Base-by-base conservation (phyloP, 2,888 invertebrate species). In the Microctonus aethiopoides region DNA sequence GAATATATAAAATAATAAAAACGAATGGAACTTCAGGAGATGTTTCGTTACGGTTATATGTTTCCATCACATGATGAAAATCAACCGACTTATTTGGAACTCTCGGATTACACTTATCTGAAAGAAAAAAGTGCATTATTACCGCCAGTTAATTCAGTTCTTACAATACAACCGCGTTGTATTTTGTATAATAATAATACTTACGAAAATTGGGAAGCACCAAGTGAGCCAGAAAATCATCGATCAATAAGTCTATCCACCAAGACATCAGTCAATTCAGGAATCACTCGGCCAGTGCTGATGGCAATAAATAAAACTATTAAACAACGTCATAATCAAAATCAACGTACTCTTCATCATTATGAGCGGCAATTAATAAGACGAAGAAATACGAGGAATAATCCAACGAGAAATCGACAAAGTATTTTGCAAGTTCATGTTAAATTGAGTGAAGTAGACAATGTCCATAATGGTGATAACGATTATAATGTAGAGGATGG, bases 161-260 rank as follows among this genome's bases (percentile, higher is more conserved):
- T 81, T 46, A 76, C 77, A 11, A 67, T 72, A 29, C 75, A 74
- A 60, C 74, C 76, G 0, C 74, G 70, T 52, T 75, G 75, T 52
- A 54, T 71, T 1, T 13, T 67, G 6, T 81, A 82, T 51, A 83
- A 83, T 51, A 83, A 83, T 34, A 80, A 79, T 70, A 82, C 83
- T 72, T 85, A 85, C 77, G 86, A 86, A 74, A 85, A 85, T 6
- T 86, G 86, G 86, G 83, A 86, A 70, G 86, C 86, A 1, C 86
- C 86, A 1, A 86, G 86, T 71, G 86, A 86, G 0, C 79, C 85
- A 0, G 81, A 84, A 0, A 86, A 85, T 71, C 66, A 84, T 7
- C 75, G 86, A 20, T 86, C 86, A 0, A 78, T 86, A 16, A 86
- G 86, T 67, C 86, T 86, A 0, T 79, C 84, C 2, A 82, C 80